Conservation (phyloP, 2,797 vertebrate species). For the Caiman crocodilus region DNA sequence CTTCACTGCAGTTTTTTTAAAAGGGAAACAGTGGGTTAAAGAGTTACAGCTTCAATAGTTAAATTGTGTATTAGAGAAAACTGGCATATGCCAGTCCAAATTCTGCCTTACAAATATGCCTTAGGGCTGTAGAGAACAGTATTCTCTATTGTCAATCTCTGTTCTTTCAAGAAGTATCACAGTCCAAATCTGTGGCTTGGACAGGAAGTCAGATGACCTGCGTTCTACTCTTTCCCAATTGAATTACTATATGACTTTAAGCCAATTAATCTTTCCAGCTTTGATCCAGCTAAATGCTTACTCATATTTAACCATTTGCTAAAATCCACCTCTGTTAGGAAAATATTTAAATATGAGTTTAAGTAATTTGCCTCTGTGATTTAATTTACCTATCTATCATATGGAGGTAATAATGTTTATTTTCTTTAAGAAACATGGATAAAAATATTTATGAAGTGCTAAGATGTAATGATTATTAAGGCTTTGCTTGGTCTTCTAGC, state of each 20-base stretch:
- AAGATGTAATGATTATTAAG: background rate
- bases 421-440: no score
- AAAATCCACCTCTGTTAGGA: background rate
- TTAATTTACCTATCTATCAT: background rate
- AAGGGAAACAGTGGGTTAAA: background rate
- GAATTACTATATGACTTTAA: background rate
- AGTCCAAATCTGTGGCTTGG: background rate
- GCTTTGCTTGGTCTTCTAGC: background rate
- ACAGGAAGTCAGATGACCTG: background rate
- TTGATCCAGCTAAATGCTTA: background rate
- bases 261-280: background rate
- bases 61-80: background rate
- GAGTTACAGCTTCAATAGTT: background rate
- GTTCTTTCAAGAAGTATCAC: background rate
- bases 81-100: fast-evolving
- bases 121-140: background rate
- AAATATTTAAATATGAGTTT: background rate
- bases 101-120: background rate
- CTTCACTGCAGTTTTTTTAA: background rate
- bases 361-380: background rate
- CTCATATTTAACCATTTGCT: background rate
- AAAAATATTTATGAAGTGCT: background rate
- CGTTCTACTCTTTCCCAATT: background rate
- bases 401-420: background rate
- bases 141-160: background rate